Conservation (phyloP, 2,888 invertebrate species). For the Oscheius sp. region DNA sequence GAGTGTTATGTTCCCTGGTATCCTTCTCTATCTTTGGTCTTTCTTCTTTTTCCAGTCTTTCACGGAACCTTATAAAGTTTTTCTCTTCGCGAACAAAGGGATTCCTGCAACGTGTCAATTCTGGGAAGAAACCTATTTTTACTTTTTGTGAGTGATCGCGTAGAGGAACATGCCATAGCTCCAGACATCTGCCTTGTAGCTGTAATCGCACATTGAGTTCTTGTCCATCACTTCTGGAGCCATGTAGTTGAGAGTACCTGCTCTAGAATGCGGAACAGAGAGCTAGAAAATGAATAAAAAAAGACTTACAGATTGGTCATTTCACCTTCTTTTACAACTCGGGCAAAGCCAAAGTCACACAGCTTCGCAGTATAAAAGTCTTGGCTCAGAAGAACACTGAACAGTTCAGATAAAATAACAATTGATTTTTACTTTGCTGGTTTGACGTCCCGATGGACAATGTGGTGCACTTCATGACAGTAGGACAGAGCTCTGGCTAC, state of each 20-base stretch:
- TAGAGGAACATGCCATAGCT: conserved; percentile 21
- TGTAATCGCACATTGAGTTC: background rate
- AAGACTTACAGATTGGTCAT: background rate
- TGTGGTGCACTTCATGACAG: background rate
- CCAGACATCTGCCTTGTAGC: conserved; percentile 23
- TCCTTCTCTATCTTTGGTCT: too few relatives aligned
- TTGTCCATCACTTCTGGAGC: conserved; percentile 9
- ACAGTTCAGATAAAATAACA: background rate
- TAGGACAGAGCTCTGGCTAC: conserved; percentile 2
- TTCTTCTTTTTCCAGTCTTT: too few relatives aligned
- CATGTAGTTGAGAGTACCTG: background rate
- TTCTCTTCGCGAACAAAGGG: too few relatives aligned
- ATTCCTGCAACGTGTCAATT: too few relatives aligned
- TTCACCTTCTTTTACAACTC: background rate
- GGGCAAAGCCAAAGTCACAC: background rate
- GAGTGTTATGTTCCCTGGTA: too few relatives aligned
- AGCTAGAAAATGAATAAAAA: background rate
- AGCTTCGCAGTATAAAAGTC: background rate
- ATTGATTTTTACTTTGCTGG: background rate
- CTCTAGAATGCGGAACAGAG: background rate
- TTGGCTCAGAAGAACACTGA: conserved; percentile 1
- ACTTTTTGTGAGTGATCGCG: background rate
- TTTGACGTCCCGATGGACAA: conserved; percentile 1
- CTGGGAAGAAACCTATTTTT: too few relatives aligned
- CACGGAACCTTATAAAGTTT: too few relatives aligned